A percentile compares a stretch with the other conserved stretches of the same genome.
phyloP scores from a whole-genome alignment of 2,888 invertebrate genomes.

The Trilocha varians region DNA sequence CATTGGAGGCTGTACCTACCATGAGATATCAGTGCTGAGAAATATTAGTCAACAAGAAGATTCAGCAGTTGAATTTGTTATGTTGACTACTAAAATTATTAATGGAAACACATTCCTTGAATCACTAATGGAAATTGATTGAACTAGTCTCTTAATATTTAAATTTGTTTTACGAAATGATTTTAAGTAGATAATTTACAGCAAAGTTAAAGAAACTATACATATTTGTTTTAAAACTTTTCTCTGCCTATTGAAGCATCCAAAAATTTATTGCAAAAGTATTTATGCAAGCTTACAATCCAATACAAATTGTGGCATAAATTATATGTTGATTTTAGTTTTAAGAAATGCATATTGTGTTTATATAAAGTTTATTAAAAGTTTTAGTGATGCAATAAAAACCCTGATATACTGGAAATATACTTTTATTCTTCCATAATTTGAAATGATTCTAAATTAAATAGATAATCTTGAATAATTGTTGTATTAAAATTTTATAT shows the following conservation, averaged over 20 bases:
- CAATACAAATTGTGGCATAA: background rate
- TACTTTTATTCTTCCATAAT: conserved; percentile 31
- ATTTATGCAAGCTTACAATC: too few species aligned
- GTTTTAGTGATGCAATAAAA: conserved; percentile 19
- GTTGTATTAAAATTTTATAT: conserved; percentile 67
- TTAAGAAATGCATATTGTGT: background rate
- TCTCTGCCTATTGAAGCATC: background rate
- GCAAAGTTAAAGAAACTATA: too few species aligned
- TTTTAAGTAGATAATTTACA: too few species aligned
- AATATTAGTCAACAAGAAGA: conserved; percentile 84
- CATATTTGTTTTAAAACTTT: background rate
- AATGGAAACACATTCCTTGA: conserved; percentile 91
- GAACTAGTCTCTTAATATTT: too few species aligned
- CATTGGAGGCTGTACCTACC: conserved; percentile 97
- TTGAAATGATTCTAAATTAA: conserved; percentile 33
- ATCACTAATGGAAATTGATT: conserved; percentile 76
- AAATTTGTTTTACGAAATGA: too few species aligned
- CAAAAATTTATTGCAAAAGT: too few species aligned
- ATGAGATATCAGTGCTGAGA: conserved; percentile 87
- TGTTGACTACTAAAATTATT: conserved; percentile 93
- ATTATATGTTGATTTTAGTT: background rate
- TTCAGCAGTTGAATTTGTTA: conserved; percentile 89
- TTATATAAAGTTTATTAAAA: conserved; percentile 5
- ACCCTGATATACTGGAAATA: conserved; percentile 25
- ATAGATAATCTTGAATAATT: conserved; percentile 40